Evolutionary conservation across 2,113 vertebrate species (phyloP), one percentile per base, ranked within the genome.

Genomic region (Cromileptes altivelis): DNA sequence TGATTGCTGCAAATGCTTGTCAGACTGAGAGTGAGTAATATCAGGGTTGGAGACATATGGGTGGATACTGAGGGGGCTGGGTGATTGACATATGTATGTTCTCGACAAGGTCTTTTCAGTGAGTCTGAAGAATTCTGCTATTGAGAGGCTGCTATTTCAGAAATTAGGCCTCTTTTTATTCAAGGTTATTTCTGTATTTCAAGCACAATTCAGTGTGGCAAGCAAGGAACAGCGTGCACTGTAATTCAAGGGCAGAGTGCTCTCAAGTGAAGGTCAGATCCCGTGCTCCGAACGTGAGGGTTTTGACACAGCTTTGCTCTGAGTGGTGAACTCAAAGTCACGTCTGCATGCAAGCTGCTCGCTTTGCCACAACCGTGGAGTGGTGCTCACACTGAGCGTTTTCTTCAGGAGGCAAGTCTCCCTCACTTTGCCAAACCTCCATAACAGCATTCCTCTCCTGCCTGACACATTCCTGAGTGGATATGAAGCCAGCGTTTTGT

Each of bases 21-120:
- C 91, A 93, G 15, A 56, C 72, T 67, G 74, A 90, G 84, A 93
- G 85, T 90, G 93, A 90, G 67, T 94, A 94, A 94, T 93, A 89
- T 72, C 72, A 85, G 91, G 91, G 85, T 88, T 91, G 78, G 77
- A 88, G 89, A 91, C 85, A 88, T 77, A 82, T 85, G 90, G 88
- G 90, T 70, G 91, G 90, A 87, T 85, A 76, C 80, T 25, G 87
- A 83, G 88, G 69, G 74, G 92, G 88, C 81, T 73, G 78, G 50
- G 19, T 85, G 92, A 94, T 84, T 94, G 91, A 82, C 90, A 88
- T 67, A 63, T 88, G 84, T 77, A 88, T 87, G 84, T 91, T 86
- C 79, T 79, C 68, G 4, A 78, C 58, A 80, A 81, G 74, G 67
- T 70, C 77, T 89, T 37, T 87, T 84, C 57, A 75, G 49, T 49